Evolutionary conservation across 2,113 vertebrate species (phyloP).

Genomic region (Chloroceryle aenea): DNA sequence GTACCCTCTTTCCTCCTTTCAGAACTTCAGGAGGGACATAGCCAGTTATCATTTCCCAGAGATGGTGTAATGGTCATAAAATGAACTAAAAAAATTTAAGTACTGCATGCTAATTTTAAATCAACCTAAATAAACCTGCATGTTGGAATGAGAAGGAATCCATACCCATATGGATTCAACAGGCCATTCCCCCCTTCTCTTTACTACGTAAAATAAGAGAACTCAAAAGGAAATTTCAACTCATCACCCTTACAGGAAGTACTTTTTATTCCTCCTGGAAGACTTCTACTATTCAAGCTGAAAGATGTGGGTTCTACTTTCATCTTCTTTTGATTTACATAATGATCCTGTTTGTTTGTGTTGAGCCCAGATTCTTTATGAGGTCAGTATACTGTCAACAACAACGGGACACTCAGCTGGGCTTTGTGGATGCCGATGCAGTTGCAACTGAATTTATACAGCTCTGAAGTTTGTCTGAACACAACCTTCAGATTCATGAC

Average conservation of each 20-base stretch:
- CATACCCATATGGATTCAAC: background rate
- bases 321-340: slow-evolving; percentile 66
- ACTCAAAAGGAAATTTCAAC: slow-evolving; percentile 15
- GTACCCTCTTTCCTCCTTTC: background rate
- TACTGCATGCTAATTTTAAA: background rate
- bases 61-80: background rate
- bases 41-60: background rate
- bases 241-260: slow-evolving; percentile 19
- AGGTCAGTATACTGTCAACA: slow-evolving; percentile 61
- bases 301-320: slow-evolving; percentile 51
- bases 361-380: background rate
- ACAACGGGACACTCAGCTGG: slow-evolving; percentile 5
- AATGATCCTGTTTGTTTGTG: slow-evolving; percentile 38
- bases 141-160: background rate
- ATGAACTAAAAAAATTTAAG: background rate
- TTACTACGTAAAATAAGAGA: background rate
- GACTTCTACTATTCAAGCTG: slow-evolving; percentile 16
- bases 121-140: background rate
- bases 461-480: slow-evolving; percentile 35
- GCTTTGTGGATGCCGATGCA: slow-evolving; percentile 8
- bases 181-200: background rate
- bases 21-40: background rate
- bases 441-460: background rate
- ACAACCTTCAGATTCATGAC: slow-evolving; percentile 36
- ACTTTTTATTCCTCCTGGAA: slow-evolving; percentile 39